Evolutionary conservation across 2,888 invertebrate species (phyloP).

Genomic region (Neoascia interrupta): DNA sequence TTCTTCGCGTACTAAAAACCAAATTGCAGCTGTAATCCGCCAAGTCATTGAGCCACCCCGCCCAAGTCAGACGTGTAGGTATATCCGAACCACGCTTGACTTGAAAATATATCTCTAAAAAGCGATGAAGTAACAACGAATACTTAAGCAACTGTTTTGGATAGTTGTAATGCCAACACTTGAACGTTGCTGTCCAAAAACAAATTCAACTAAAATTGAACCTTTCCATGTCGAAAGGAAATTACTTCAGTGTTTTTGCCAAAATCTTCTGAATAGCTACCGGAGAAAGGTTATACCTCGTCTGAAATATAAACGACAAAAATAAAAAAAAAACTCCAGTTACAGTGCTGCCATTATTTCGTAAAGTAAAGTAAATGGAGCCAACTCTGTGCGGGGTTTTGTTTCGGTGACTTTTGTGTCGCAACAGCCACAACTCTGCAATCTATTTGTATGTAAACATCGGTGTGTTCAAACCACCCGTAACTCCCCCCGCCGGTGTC

Average conservation of each 20-base stretch:
- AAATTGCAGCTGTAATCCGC: slow-evolving; percentile 21
- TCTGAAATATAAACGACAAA: too few relatives aligned
- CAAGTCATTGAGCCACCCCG: background rate
- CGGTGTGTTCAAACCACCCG: too few relatives aligned
- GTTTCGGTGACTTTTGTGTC: slow-evolving; percentile 49
- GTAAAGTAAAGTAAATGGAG: slow-evolving; percentile 42
- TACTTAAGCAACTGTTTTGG: too few relatives aligned
- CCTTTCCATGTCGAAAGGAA: too few relatives aligned
- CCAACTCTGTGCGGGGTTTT: slow-evolving; percentile 20
- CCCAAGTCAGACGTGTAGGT: slow-evolving; percentile 1
- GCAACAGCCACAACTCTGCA: slow-evolving; percentile 38
- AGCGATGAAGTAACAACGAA: too few relatives aligned
- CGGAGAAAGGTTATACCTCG: too few relatives aligned
- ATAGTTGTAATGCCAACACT: too few relatives aligned
- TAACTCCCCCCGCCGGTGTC: background rate
- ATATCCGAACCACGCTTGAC: slow-evolving; percentile 28
- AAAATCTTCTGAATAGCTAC: too few relatives aligned
- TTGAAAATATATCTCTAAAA: slow-evolving; percentile 30
- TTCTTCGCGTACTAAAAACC: slow-evolving; percentile 13
- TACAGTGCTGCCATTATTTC: slow-evolving; percentile 21
- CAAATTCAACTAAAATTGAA: too few relatives aligned
- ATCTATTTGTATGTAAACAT: too few relatives aligned
- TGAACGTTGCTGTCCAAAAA: too few relatives aligned
- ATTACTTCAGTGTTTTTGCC: too few relatives aligned
- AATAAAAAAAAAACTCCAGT: background rate